Evolutionary conservation across 2,113 vertebrate genomes (phyloP), one percentile per base, ranked within the genome.

Genomic region (Gymnorhina tibicen): DNA sequence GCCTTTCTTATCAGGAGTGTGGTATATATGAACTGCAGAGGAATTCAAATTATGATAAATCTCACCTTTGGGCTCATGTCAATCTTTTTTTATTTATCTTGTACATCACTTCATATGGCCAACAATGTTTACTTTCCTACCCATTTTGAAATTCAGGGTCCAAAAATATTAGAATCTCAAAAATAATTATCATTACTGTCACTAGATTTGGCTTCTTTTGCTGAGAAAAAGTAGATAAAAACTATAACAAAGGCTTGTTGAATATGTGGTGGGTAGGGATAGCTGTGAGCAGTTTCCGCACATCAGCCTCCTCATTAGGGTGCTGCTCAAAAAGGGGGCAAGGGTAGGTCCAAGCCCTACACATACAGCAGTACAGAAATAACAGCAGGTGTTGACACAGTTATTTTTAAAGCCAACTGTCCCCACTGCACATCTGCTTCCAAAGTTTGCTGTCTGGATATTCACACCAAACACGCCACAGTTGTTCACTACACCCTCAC

Each of bases 181-280:
- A 82, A 86, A 46, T 11, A 50, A 75, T 55, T 53, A 19, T 68
- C 37, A 62, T 66, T 79, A 42, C 13, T 13, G 30, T 83, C 67
- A 58, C 24, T 60, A 63, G 10, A 67, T 56, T 50, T 85, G 18
- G 15, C 56, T 53, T 59, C 5, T 32, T 80, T 70, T 75, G 5
- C 11, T 78, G 26, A 78, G 21, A 76, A 85, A 60, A 77, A 60
- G 1, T 26, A 58, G 16, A 62, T 20, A 81, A 53, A 85, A 85
- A 23, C 32, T 37, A 32, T 23, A 66, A 39, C 16, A 26, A 33
- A 85, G 16, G 5, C 7, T 41, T 64, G 23, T 50, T 52, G 39
- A 30, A 3, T 42, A 19, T 44, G 3, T 52, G 35, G 5, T 9
- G 35, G 20, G 4, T 12, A 6, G 49, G 13, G 41, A 30, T 0